phyloP scores from a whole-genome alignment of 2,113 vertebrate genomes.

The Steatornis caripensis region DNA sequence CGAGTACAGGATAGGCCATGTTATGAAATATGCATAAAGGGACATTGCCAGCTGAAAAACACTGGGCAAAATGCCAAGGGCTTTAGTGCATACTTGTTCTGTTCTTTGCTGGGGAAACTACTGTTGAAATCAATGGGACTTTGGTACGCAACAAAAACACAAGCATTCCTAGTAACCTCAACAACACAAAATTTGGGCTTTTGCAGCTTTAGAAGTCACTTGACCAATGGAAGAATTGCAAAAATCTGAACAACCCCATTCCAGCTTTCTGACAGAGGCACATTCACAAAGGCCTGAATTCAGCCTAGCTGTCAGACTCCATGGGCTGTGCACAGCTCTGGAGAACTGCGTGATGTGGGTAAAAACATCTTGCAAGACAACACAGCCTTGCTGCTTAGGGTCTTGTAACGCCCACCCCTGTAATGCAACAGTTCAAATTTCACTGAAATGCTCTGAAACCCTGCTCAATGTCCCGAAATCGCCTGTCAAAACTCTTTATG shows the following conservation, averaged over 20 bases:
- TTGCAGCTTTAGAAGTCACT: neutral
- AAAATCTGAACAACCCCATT: neutral
- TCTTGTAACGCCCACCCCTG: neutral
- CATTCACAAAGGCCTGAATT: neutral
- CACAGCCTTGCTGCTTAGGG: neutral
- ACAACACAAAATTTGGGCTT: neutral
- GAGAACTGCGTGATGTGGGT: accelerated
- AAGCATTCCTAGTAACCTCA: neutral
- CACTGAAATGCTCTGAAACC: neutral
- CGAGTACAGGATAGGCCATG: neutral
- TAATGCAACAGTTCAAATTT: neutral
- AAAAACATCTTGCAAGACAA: neutral
- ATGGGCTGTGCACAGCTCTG: neutral
- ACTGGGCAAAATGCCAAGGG: neutral
- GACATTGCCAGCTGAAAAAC: neutral
- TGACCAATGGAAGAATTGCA: neutral
- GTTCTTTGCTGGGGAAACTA: neutral
- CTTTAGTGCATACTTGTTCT: neutral
- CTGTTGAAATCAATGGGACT: neutral
- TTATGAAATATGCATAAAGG: neutral
- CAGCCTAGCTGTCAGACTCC: neutral
- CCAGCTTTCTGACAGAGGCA: neutral
- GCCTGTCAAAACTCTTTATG: neutral
- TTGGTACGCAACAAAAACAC: neutral
- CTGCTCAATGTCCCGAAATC: neutral